Evolutionary conservation across 2,113 vertebrate genomes (phyloP), one percentile per base, ranked within the genome.

Genomic region (Desmodus rotundus): DNA sequence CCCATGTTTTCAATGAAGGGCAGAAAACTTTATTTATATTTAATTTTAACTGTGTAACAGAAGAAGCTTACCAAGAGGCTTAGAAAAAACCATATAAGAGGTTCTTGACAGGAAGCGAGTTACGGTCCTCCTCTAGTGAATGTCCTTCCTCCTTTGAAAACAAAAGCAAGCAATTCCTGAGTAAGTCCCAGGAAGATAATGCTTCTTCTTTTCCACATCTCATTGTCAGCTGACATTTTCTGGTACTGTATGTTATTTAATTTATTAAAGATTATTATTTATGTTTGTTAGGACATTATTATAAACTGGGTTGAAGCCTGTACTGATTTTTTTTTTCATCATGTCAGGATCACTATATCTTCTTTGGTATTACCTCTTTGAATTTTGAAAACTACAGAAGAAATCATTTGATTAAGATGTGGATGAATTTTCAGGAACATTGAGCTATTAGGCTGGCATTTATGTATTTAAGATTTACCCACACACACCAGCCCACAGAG

Each of bases 241-340:
- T 97, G 95, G 97, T 98, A 98, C 97, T 98, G 95, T 97, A 96
- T 87, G 81, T 92, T 91, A 95, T 83, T 97, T 96, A 93, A 96
- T 92, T 97, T 97, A 97, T 97, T 95, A 73, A 96, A 31, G 19
- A 82, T 91, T 86, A n/a, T 87, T 97, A 95, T 97, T 97, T 97
- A 96, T 95, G 36, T 96, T 97, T 93, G 17, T 88, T 95, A 70
- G 86, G 33, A 90, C 8, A 50, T 84, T 74, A 54, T 92, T 92
- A 86, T 80, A 87, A 96, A 96, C 26, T 93, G n/a, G 85, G 58
- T 67, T 85, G 82, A 97, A 95, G 33, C 52, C 85, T 89, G n/a
- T 5, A 93, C 68, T 88, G 72, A 56, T 86, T 82, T 54, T 76
- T 43, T 50, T 76, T n/a, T 6, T 3, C 22, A 47, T 93, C 81